Evolutionary conservation across 2,797 vertebrate genomes (phyloP).

Genomic region (Darevskia mixta): DNA sequence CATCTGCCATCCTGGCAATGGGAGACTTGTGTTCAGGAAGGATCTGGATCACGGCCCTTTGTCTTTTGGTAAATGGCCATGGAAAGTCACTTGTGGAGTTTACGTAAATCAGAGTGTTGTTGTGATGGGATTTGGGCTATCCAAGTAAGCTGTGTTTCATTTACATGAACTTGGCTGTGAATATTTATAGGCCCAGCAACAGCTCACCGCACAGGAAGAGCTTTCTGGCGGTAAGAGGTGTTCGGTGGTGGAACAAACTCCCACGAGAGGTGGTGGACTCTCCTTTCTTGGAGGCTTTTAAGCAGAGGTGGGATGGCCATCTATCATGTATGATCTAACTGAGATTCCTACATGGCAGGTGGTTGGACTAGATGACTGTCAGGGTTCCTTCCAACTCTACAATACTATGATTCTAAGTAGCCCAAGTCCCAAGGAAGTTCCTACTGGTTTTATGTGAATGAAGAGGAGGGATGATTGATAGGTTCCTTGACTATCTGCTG

Average conservation of each 20-base stretch:
- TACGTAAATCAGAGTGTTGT: background rate
- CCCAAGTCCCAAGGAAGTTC: background rate
- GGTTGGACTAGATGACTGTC: too few species aligned
- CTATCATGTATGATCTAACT: too few species aligned
- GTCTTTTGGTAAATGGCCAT: constrained; percentile 3
- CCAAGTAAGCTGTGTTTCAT: background rate
- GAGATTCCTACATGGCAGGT: too few species aligned
- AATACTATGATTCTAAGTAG: background rate
- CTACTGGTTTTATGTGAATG: background rate
- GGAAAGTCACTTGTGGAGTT: constrained; percentile 3
- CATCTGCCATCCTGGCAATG: constrained; percentile 18
- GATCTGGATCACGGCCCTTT: constrained; percentile 22
- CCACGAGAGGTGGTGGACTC: too few species aligned
- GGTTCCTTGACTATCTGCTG: background rate
- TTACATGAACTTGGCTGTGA: background rate
- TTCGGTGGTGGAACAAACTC: too few species aligned
- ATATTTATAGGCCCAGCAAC: background rate
- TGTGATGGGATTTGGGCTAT: background rate
- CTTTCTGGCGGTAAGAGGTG: too few species aligned
- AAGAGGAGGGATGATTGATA: background rate
- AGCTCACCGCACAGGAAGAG: background rate
- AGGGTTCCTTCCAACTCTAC: too few species aligned
- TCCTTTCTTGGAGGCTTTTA: too few species aligned
- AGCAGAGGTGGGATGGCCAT: too few species aligned
- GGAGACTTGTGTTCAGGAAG: constrained; percentile 4